phyloP scores from a whole-genome alignment of 2,888 invertebrate genomes.

The Drosophila nigricruria region DNA sequence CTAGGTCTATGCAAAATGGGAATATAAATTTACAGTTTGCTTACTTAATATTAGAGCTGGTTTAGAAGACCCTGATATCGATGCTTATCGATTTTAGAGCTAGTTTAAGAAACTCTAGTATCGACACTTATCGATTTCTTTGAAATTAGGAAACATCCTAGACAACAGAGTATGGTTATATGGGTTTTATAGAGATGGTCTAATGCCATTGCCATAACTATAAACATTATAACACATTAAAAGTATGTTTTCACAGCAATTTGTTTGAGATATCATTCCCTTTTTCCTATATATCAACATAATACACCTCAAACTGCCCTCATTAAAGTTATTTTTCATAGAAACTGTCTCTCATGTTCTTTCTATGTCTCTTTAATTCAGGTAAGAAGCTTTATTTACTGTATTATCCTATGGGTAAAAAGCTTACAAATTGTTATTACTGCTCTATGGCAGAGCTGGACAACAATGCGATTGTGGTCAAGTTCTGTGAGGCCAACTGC shows the following conservation, averaged over 20 bases:
- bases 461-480: constrained; percentile 66
- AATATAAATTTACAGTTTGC: background rate
- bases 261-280: background rate
- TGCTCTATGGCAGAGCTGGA: constrained; percentile 13
- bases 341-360: background rate
- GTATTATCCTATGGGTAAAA: constrained; percentile 30
- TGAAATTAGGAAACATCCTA: too few species aligned
- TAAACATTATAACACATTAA: background rate
- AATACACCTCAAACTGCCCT: background rate
- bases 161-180: too few species aligned
- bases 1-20: background rate
- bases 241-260: background rate
- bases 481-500: constrained; percentile 35
- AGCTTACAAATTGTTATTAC: constrained; percentile 62
- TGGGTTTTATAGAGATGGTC: too few species aligned
- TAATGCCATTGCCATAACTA: too few species aligned
- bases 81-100: background rate
- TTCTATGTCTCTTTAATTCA: constrained; percentile 18
- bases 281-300: background rate
- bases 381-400: constrained; percentile 32
- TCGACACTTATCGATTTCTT: background rate
- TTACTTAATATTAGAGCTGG: background rate
- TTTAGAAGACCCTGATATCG: background rate
- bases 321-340: background rate
- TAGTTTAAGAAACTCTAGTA: background rate